Percentiles rank a stretch among this genome's conserved stretches.
Conservation (phyloP, 1,140 invertebrate genomes). For the Eufriesea mexicana region DNA sequence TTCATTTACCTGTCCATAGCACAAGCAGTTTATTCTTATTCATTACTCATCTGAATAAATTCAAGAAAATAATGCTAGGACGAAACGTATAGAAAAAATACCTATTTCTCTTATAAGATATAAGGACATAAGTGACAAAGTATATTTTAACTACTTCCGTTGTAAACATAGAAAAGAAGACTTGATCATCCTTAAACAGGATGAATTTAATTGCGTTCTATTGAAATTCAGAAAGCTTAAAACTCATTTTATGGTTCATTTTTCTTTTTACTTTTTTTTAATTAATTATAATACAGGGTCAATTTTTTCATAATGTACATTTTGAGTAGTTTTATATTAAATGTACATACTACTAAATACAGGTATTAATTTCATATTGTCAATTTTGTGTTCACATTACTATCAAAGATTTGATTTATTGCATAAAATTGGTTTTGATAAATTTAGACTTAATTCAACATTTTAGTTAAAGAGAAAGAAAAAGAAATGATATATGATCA, state of each 20-base stretch:
- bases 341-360: conserved; percentile 68
- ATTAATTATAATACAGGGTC: conserved; percentile 38
- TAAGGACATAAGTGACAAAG: conserved; percentile 52
- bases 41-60: conserved; percentile 7
- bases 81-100: background rate
- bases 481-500: conserved; percentile 1
- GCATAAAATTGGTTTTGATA: conserved; percentile 42
- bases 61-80: background rate
- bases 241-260: conserved; percentile 31
- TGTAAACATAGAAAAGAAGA: conserved; percentile 43
- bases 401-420: conserved; percentile 39
- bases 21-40: conserved; percentile 70
- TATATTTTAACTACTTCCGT: conserved; percentile 57
- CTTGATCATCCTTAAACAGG: background rate
- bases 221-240: conserved; percentile 16
- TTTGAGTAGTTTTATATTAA: conserved; percentile 63
- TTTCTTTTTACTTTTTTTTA: conserved; percentile 10
- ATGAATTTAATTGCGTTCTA: conserved; percentile 12
- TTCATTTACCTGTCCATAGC: conserved; percentile 77
- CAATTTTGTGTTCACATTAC: conserved; percentile 16
- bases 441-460: conserved; percentile 40
- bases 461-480: conserved; percentile 27
- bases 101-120: conserved; percentile 39
- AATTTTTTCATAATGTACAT: conserved; percentile 47
- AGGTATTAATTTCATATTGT: conserved; percentile 63